Evolutionary conservation across 2,113 vertebrate genomes (phyloP), one percentile per base, ranked within the genome.

Genomic region (Gymnarchus niloticus): DNA sequence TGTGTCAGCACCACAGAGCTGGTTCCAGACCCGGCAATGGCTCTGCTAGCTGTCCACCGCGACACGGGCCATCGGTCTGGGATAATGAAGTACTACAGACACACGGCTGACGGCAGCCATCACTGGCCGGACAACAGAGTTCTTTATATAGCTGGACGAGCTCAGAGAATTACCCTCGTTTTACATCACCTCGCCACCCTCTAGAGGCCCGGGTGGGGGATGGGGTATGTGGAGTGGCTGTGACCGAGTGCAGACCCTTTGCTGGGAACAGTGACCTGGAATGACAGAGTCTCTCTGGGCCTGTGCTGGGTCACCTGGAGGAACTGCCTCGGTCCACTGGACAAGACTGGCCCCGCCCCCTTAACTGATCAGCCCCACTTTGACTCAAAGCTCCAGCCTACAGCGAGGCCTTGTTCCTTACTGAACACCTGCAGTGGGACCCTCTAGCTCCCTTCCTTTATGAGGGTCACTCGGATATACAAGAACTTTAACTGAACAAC

Each of bases 21-120:
- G 84, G 73, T 51, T 44, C 69, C 33, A 37, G 84, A 73, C 52
- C 84, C 73, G 10, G 21, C 59, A 84, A 83, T 85, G 81, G 82
- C 86, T 84, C 56, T 48, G 61, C 78, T 85, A 49, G 86, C 46
- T 86, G 56, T 84, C 87, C 81, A 51, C 46, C 23, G 81, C 21
- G 73, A 85, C 84, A 52, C 69, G 14, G 52, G 52, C 54, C 54
- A 33, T 49, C 44, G 37, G 69, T 25, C 73, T 9, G 10, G 44
- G 56, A 46, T 83, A 86, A 83, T 84, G 81, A 77, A 83, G 81
- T 48, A 51, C 84, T 28, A 37, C 14, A 37, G 57, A 86, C 41
- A 44, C 17, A 52, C 37, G 21, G 82, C 86, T 56, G 86, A 78
- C n/a, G 78, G 61, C 33, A 56, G 83, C 52, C 41, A 28, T 56